Evolutionary conservation across 2,113 vertebrate genomes (phyloP), one percentile per base, ranked within the genome.

Genomic region (Planiliza haematocheilus): DNA sequence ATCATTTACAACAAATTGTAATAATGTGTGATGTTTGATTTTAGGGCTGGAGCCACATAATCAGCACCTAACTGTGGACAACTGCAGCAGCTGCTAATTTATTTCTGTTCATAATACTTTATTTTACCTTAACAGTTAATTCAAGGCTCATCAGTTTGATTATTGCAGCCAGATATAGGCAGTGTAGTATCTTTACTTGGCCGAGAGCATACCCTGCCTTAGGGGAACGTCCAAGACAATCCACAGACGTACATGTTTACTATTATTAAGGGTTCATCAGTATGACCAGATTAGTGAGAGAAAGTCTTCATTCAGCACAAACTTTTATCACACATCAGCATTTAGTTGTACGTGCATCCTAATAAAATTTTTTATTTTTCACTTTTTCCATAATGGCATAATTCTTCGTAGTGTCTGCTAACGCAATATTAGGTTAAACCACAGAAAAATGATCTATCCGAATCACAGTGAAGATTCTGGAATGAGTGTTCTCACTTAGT

Each of bases 391-490:
- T 14, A 49, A 51, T 4, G 14, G 20, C 45, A 30, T 63, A 51
- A 57, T 17, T 74, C 56, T 49, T 64, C 6, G 36, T 46, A 14
- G 38, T 41, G 50, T 61, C 58, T 20, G 70, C 53, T 67, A 52
- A 84, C 52, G 60, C 9, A 17, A 59, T 75, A 62, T 70, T 56
- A 60, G 39, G 62, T n/a, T 38, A 50, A 51, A 24, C 39, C 1
- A 12, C 50, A 64, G 81, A 50, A n/a, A 66, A 63, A 50, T 57
- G 59, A 80, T 84, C 64, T 72, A 68, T 75, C 70, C 77, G 72
- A 55, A 48, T 70, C 56, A 60, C 51, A 12, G 45, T 73, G 75
- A 74, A 76, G 57, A 39, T 62, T 85, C 67, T 85, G 79, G 81
- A 83, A 68, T 61, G 64, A 4, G 37, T 17, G 43, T 37, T 76